phyloP scores from a whole-genome alignment of 2,113 vertebrate species.

The Alectura lathami region DNA sequence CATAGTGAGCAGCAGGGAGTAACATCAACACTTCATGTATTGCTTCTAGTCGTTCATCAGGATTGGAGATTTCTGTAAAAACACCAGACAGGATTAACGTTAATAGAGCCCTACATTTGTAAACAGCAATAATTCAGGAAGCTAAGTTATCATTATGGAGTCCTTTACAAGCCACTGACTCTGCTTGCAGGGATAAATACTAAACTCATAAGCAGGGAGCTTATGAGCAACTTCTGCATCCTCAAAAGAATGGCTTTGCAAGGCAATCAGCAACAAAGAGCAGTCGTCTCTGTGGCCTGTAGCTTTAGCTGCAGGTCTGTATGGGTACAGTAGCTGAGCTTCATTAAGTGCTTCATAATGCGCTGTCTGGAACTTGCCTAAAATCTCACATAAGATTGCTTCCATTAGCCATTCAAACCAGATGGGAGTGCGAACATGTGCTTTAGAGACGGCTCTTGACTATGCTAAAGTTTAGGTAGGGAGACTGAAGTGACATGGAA shows the following conservation, averaged over 20 bases:
- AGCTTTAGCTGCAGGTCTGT: neutral
- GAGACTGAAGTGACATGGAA: neutral
- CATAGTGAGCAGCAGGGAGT: constrained; percentile 94
- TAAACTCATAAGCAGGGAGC: neutral
- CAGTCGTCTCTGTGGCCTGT: neutral
- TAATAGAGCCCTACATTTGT: constrained; percentile 5
- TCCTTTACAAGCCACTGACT: constrained; percentile 40
- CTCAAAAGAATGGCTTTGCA: neutral
- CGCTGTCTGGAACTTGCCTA: neutral
- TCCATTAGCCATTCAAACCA: neutral
- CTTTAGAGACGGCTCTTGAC: neutral
- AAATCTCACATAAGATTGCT: neutral
- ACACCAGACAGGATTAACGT: constrained; percentile 41
- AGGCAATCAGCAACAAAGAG: neutral
- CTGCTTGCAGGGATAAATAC: constrained; percentile 5
- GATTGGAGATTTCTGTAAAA: constrained; percentile 84
- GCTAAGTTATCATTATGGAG: constrained; percentile 8
- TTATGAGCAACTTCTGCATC: neutral
- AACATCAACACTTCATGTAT: constrained; percentile 90
- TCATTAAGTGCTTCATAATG: neutral
- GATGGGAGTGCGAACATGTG: neutral
- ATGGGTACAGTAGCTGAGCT: accelerated
- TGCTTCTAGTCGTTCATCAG: constrained; percentile 91
- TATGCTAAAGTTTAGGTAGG: neutral
- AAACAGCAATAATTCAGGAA: constrained; percentile 41